Evolutionary conservation across 2,113 vertebrate genomes (phyloP).

Genomic region (Furnarius figulus): DNA sequence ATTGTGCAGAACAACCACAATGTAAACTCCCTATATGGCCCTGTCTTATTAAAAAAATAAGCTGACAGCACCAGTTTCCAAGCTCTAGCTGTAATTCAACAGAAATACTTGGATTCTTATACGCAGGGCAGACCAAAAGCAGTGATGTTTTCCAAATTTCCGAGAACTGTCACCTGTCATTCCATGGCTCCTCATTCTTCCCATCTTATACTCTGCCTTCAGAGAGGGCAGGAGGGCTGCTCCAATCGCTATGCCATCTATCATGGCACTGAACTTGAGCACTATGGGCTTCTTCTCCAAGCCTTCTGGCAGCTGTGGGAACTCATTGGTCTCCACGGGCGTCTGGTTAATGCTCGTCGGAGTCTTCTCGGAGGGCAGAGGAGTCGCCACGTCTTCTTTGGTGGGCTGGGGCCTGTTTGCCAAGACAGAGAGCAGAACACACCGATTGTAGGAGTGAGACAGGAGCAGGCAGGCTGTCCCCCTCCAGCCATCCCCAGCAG

Average conservation of each 20-base stretch:
- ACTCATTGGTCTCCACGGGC: constrained; percentile 93
- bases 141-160: background rate
- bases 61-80: background rate
- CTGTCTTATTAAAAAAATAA: background rate
- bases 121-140: background rate
- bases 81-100: background rate
- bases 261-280: constrained; percentile 97
- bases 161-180: constrained; percentile 84
- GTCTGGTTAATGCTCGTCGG: constrained; percentile 93
- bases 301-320: constrained; percentile 96
- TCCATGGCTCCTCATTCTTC: constrained; percentile 94
- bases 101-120: background rate
- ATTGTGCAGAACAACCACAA: background rate
- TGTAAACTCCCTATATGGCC: background rate
- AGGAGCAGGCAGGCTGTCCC: background rate
- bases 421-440: background rate
- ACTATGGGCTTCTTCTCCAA: constrained; percentile 98
- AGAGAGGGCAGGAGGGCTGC: constrained; percentile 94
- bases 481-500: too few species aligned
- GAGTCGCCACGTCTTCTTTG: constrained; percentile 90
- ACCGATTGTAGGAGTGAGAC: background rate
- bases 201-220: constrained; percentile 98
- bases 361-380: constrained; percentile 88
- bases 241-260: constrained; percentile 95
- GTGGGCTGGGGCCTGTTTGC: constrained; percentile 81